Conservation (phyloP, 2,797 vertebrate genomes). For the Trichosurus vulpecula region DNA sequence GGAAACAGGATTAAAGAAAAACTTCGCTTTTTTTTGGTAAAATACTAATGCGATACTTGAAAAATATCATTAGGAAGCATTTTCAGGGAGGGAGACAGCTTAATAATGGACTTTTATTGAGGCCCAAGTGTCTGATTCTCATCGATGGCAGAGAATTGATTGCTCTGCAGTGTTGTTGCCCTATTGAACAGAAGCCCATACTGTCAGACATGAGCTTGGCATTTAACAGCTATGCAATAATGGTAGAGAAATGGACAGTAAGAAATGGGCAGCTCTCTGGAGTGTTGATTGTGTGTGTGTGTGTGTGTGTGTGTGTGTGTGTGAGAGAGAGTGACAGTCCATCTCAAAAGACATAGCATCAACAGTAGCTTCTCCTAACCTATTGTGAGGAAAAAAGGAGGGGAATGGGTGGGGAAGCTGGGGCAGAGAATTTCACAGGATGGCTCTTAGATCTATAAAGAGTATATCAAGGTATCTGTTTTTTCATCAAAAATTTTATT, state of each 20-base stretch:
- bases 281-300: background rate
- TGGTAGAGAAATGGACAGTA: background rate
- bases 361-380: slow-evolving; percentile 36
- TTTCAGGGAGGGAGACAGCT: slow-evolving; percentile 57
- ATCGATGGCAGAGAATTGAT: slow-evolving; percentile 61
- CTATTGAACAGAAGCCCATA: slow-evolving; percentile 36
- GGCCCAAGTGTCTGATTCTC: slow-evolving; percentile 58
- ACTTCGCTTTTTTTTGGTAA: slow-evolving; percentile 12
- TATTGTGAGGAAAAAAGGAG: background rate
- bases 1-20: slow-evolving; percentile 68
- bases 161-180: slow-evolving; percentile 10
- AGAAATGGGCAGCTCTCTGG: rapidly evolving
- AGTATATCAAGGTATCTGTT: background rate
- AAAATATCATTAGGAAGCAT: slow-evolving; percentile 56
- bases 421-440: slow-evolving; percentile 34
- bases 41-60: slow-evolving; percentile 62
- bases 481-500: background rate
- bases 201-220: slow-evolving; percentile 47
- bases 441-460: background rate
- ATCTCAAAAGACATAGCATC: background rate
- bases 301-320: background rate
- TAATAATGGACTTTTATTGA: slow-evolving; percentile 56
- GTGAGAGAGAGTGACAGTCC: background rate
- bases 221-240: slow-evolving; percentile 56
- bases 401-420: background rate